Base-by-base conservation (phyloP, 1,140 invertebrate genomes). In the Cydia amplana region DNA sequence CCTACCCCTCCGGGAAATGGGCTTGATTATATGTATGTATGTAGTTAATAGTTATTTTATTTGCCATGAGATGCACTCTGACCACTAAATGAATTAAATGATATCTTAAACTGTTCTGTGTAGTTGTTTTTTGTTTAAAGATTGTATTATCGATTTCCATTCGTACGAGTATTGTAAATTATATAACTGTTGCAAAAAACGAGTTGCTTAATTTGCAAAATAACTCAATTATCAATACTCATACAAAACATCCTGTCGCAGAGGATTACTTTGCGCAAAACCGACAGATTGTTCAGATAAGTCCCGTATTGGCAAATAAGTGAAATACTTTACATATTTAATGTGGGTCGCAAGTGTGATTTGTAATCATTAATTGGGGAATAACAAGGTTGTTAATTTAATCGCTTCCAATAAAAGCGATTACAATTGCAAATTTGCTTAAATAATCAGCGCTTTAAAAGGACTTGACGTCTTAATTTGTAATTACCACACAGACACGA, bases 321-420 rank as follows among this genome's bases (percentile, higher is more conserved):
- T 40, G 14, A 32, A 65, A 67, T 32, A 67, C 16, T 36, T 67
- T 67, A 67, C 28, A 36, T 36, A 32, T 70, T 70, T 18, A 70
- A 70, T 70, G 65, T 70, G 28, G 65, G 36, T 43, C 36, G 32
- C 40, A 70, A 36, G 65, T 70, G 65, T 70, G n/a, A 36, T 36
- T 70, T 70, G 65, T 70, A 70, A 70, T 70, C 32, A 36, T 32
- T 70, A 36, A 70, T 70, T 36, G 65, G n/a, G 65, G 28, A 36
- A 36, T 70, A 36, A 36, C n/a, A 70, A 18, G 65, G 7, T 36
- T 36, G 32, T 70, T 40, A 36, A 36, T 70, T 43, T 70, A 43
- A 70, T 60, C 20, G 20, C 16, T 60, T 60, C 55, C 55, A 60
- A 60, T 60, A 60, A 60, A 60, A 60, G 2, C 55, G 20, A 60